Conservation (phyloP, 2,888 invertebrate genomes). For the Nephrotoma flavescens region DNA sequence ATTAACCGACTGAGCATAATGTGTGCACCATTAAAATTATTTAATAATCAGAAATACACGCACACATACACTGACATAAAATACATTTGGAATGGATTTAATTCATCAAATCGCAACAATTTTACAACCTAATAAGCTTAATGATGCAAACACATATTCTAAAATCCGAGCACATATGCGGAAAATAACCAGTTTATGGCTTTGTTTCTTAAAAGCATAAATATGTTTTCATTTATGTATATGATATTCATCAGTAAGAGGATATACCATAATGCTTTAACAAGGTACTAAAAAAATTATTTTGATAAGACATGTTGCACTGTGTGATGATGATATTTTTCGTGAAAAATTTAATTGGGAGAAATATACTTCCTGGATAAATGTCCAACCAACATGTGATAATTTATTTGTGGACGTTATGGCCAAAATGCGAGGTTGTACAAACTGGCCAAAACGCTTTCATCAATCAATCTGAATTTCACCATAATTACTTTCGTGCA, state of each 20-base stretch:
- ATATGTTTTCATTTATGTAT: background rate
- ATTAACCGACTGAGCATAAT: background rate
- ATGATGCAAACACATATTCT: background rate
- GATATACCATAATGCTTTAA: too few species aligned
- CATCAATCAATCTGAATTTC: too few species aligned
- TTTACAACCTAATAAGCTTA: background rate
- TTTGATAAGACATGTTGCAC: too few species aligned
- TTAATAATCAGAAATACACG: background rate
- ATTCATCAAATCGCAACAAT: background rate
- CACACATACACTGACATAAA: background rate
- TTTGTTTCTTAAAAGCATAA: background rate
- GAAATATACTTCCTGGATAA: too few species aligned
- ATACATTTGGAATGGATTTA: background rate
- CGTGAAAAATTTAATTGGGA: too few species aligned
- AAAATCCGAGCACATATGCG: background rate
- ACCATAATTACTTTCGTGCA: too few species aligned
- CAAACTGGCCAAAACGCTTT: too few species aligned
- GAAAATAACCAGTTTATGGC: background rate
- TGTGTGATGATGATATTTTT: too few species aligned
- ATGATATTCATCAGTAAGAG: background rate
- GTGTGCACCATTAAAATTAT: background rate
- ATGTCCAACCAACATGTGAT: too few species aligned
- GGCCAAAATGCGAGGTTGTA: too few species aligned
- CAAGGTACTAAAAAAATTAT: too few species aligned
- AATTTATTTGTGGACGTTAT: too few species aligned